phyloP scores from a whole-genome alignment of 2,888 invertebrate species.

The Tipula helvola region DNA sequence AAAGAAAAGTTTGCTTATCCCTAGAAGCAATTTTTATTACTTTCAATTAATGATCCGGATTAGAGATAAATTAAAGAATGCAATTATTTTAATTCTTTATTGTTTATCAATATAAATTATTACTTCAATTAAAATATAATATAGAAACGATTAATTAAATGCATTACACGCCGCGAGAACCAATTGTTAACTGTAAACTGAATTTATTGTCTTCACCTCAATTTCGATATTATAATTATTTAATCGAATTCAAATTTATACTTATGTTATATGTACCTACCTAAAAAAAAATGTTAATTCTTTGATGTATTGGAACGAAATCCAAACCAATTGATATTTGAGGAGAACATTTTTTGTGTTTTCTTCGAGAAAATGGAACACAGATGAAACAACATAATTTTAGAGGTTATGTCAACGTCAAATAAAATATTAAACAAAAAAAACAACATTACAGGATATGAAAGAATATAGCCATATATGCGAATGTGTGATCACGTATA shows the following conservation, averaged over 20 bases:
- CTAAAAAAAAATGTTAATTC: background rate
- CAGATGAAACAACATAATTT: background rate
- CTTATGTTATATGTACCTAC: background rate
- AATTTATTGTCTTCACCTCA: background rate
- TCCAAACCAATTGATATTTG: background rate
- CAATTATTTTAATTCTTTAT: background rate
- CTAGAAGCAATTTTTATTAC: background rate
- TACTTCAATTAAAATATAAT: background rate
- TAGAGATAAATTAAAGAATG: background rate
- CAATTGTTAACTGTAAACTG: background rate
- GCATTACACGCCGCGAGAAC: background rate
- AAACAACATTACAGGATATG: background rate
- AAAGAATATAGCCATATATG: background rate
- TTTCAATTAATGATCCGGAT: background rate
- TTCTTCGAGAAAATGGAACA: background rate
- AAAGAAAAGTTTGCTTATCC: background rate
- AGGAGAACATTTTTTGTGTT: background rate
- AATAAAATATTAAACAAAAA: background rate
- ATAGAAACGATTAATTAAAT: background rate
- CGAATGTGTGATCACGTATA: background rate
- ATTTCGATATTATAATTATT: background rate
- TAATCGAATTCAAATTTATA: background rate
- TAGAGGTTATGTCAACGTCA: background rate
- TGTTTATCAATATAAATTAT: background rate
- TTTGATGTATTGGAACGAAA: background rate